These are phyloP conservation scores for Penaeus vannamei DNA, from an alignment of 1,140 invertebrate species.

Conservation along the genomic window DNA sequence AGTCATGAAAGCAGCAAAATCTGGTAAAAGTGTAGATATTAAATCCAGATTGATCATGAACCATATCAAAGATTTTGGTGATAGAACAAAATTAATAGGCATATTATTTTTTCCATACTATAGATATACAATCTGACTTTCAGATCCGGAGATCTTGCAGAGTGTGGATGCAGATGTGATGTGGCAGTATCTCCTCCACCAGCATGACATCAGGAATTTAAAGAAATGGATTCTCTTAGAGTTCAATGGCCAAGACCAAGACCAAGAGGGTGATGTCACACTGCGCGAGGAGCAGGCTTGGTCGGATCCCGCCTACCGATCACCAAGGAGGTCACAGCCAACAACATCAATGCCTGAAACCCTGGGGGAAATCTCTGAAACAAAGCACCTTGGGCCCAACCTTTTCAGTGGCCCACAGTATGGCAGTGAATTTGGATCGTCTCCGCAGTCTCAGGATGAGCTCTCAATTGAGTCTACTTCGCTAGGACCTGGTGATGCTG, in stretches of 20 bases:
- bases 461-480: conserved; percentile 46
- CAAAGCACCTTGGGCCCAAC: conserved; percentile 25
- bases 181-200: conserved; percentile 57
- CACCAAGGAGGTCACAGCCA: background rate
- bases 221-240: conserved; percentile 49
- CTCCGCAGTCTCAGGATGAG: conserved; percentile 35
- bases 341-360: background rate
- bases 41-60: too few relatives aligned
- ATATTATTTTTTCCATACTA: background rate
- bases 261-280: background rate
- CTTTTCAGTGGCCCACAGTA: conserved; percentile 48
- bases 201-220: conserved; percentile 44
- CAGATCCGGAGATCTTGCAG: conserved; percentile 46
- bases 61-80: too few relatives aligned
- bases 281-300: conserved; percentile 22
- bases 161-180: conserved; percentile 40
- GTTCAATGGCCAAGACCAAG: conserved; percentile 24
- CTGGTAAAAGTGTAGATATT: background rate
- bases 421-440: conserved; percentile 51
- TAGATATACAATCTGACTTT: background rate
- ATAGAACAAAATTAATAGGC: too few relatives aligned
- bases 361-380: background rate
- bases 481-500: conserved; percentile 17
- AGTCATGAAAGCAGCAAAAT: background rate
- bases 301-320: conserved; percentile 26